These are phyloP conservation scores for Beroe ovata DNA, from an alignment of 37 sponge, comb jelly and placozoan genomes.

Conservation along the genomic window DNA sequence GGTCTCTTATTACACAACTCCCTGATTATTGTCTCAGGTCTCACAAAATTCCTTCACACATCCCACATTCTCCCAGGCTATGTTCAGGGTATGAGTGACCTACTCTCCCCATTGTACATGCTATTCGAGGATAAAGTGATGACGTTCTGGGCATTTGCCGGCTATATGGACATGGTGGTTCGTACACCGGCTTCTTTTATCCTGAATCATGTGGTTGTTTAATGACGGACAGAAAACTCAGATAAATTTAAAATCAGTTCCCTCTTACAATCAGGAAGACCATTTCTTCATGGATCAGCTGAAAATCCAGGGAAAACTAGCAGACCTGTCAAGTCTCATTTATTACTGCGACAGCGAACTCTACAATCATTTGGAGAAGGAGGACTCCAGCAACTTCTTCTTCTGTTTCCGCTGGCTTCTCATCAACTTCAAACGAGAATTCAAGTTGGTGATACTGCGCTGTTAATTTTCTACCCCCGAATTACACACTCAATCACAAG, in stretches of 20 bases:
- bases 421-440: constrained; percentile 90
- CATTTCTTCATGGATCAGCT: constrained; percentile 83
- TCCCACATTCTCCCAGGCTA: constrained; percentile 91
- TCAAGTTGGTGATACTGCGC: constrained; percentile 73
- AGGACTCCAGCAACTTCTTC: constrained; percentile 81
- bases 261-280: constrained; percentile 72
- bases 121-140: constrained; percentile 87
- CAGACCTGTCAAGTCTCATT: constrained; percentile 75
- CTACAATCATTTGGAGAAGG: constrained; percentile 80
- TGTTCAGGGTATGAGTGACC: constrained; percentile 99
- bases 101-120: constrained; percentile 84
- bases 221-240: too few species aligned
- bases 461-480: too few species aligned
- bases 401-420: constrained; percentile 94
- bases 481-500: too few species aligned
- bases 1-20: too few species aligned
- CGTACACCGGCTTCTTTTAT: too few species aligned
- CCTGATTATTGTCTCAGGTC: too few species aligned
- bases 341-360: constrained; percentile 73
- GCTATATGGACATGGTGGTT: constrained; percentile 88
- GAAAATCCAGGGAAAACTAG: constrained; percentile 73
- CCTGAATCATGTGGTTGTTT: too few species aligned
- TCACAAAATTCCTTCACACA: too few species aligned
- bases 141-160: constrained; percentile 97
- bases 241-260: too few species aligned